phyloP scores from a whole-genome alignment of 1,140 invertebrate species.

The Drosophila subobscura region DNA sequence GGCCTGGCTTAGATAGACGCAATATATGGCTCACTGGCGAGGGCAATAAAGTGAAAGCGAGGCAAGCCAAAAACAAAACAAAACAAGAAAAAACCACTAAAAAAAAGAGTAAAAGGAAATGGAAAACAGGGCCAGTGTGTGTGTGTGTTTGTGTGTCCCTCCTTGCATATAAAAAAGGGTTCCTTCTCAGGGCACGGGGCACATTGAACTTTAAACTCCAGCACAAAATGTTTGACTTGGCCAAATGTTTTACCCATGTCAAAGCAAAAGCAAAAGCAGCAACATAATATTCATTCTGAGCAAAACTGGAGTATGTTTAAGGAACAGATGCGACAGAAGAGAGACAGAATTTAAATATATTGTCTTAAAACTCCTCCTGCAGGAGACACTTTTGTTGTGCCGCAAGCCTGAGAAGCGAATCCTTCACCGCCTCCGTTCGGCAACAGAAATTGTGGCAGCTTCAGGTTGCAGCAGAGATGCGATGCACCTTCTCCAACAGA shows the following conservation, averaged over 20 bases:
- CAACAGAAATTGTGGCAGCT: too few relatives aligned
- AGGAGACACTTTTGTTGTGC: too few relatives aligned
- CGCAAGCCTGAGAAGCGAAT: too few relatives aligned
- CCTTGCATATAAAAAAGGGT: constrained; percentile 32
- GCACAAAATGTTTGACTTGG: constrained; percentile 39
- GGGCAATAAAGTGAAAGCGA: constrained; percentile 30
- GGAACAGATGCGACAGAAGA: not conserved
- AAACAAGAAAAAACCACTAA: not conserved
- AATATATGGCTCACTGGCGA: constrained; percentile 17
- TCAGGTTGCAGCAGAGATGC: too few relatives aligned
- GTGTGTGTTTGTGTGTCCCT: constrained; percentile 48
- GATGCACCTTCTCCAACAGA: too few relatives aligned
- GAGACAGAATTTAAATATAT: too few relatives aligned
- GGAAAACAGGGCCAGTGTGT: constrained; percentile 57
- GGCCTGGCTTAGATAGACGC: constrained; percentile 16
- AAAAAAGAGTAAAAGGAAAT: constrained; percentile 28
- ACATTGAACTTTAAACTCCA: constrained; percentile 67
- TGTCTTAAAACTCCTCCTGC: too few relatives aligned
- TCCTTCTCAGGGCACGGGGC: not conserved
- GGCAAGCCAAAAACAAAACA: constrained; percentile 13
- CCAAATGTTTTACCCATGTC: constrained; percentile 69
- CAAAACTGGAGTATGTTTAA: too few relatives aligned
- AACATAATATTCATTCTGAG: constrained; percentile 45
- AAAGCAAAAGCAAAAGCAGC: constrained; percentile 40
- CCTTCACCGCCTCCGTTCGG: too few relatives aligned